These are phyloP conservation scores for Eupithecia exiguata DNA, from an alignment of 2,888 invertebrate species.

Conservation along the genomic window DNA sequence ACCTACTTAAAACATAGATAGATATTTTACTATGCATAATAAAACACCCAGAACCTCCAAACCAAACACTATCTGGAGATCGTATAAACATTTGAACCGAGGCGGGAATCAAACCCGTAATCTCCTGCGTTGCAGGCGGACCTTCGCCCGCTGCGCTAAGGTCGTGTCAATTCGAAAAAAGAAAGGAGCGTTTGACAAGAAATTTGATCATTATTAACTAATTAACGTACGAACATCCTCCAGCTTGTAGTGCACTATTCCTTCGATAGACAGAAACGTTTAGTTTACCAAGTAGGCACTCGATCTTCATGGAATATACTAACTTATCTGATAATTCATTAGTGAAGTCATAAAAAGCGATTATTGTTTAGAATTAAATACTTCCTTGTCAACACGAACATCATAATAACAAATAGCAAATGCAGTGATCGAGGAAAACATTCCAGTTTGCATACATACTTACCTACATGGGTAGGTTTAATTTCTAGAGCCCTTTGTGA, in stretches of 20 bases:
- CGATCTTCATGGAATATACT: neutral
- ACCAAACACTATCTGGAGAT: no score
- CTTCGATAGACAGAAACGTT: neutral
- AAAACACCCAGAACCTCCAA: no score
- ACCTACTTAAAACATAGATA: no score
- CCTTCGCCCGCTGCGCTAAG: no score
- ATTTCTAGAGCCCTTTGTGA: constrained; percentile 75
- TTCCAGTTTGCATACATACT: constrained; percentile 62
- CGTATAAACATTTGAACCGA: no score
- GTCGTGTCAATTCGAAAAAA: neutral
- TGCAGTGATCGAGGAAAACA: constrained; percentile 75
- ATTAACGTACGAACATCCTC: no score
- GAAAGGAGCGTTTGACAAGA: neutral
- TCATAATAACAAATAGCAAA: constrained; percentile 64
- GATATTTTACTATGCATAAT: no score
- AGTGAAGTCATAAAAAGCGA: constrained; percentile 21
- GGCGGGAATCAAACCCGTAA: no score
- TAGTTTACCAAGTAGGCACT: neutral
- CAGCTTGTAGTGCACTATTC: no score
- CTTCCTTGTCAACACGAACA: constrained; percentile 60
- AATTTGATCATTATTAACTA: neutral
- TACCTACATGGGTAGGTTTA: constrained; percentile 38
- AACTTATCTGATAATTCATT: constrained; percentile 1
- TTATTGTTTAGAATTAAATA: constrained; percentile 37
- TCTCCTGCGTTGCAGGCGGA: no score